Conservation (phyloP, 2,888 invertebrate species). For the Adineta ricciae region DNA sequence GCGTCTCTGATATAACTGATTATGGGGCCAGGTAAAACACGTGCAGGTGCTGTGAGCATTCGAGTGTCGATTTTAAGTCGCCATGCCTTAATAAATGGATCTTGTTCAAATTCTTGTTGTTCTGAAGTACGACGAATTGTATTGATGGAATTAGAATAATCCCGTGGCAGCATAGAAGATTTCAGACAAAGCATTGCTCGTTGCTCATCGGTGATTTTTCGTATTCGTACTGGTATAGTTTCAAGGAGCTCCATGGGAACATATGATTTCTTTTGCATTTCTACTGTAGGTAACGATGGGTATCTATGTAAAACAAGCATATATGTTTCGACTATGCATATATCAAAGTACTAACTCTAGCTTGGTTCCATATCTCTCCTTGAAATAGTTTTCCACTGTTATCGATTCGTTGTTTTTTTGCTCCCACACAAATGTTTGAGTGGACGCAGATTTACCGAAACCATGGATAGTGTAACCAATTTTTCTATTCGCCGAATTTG, state of each 20-base stretch:
- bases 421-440: neutral
- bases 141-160: neutral
- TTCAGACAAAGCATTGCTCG: neutral
- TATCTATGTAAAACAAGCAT: neutral
- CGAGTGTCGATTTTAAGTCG: neutral
- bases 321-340: too few species aligned
- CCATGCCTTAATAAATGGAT: conserved; percentile 27
- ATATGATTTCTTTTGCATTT: neutral
- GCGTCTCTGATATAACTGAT: neutral
- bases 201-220: conserved; percentile 21
- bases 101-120: conserved; percentile 10
- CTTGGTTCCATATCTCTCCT: neutral
- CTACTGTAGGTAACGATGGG: conserved; percentile 21
- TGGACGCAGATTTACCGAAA: neutral
- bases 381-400: neutral
- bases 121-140: neutral
- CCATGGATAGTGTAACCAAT: neutral
- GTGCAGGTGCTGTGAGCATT: neutral
- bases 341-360: neutral
- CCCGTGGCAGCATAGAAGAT: neutral
- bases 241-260: conserved; percentile 27
- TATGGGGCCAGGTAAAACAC: neutral
- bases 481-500: neutral
- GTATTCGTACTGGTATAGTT: neutral
- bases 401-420: neutral